Conservation (phyloP, 2,888 invertebrate species). For the Coelogynopora nodosa region DNA sequence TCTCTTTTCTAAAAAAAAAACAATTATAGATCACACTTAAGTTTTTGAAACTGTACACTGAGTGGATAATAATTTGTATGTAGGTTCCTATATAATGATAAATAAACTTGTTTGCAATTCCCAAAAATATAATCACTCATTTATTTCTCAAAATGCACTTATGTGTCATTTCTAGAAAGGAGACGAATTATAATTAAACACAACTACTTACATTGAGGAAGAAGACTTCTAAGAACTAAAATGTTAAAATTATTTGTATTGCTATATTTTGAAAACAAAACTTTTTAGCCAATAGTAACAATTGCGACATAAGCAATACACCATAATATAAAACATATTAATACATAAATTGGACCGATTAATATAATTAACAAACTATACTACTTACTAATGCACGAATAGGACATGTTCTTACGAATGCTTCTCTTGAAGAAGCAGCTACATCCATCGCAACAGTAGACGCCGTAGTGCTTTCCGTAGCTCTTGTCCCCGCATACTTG, state of each 20-base stretch:
- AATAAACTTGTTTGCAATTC: too few relatives aligned
- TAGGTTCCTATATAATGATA: too few relatives aligned
- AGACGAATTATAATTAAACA: background rate
- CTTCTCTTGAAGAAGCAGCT: constrained; percentile 84
- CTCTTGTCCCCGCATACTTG: constrained; percentile 71
- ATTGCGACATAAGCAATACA: too few relatives aligned
- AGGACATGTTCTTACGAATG: constrained; percentile 71
- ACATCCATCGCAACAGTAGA: constrained; percentile 80
- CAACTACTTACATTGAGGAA: background rate
- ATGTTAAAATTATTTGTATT: too few relatives aligned
- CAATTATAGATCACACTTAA: too few relatives aligned
- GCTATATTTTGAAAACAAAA: background rate
- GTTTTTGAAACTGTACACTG: too few relatives aligned
- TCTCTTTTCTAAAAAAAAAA: too few relatives aligned
- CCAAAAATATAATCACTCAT: too few relatives aligned
- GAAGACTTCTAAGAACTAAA: background rate
- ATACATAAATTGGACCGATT: background rate
- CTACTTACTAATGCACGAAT: constrained; percentile 73
- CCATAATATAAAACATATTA: background rate
- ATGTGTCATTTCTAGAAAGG: too few relatives aligned
- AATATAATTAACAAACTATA: background rate
- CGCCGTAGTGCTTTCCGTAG: constrained; percentile 79
- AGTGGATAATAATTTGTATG: too few relatives aligned
- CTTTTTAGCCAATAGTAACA: too few relatives aligned
- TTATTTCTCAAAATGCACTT: too few relatives aligned